Percentiles rank a stretch among this genome's conserved stretches.
Conservation (phyloP, 2,797 vertebrate species). For the Catamblyrhynchus diadema region DNA sequence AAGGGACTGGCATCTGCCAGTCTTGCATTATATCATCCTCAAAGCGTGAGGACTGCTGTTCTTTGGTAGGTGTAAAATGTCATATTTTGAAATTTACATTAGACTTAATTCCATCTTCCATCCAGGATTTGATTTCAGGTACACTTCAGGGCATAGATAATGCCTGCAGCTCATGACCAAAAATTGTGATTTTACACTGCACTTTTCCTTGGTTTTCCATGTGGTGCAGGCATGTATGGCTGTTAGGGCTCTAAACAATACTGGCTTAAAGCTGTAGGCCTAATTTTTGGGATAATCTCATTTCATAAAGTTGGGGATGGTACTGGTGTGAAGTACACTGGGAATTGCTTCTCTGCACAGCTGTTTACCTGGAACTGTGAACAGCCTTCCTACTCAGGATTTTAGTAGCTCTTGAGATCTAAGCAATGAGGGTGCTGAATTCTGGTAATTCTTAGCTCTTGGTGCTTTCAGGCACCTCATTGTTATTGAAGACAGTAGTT, state of each 20-base stretch:
- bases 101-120: background rate
- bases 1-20: background rate
- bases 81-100: background rate
- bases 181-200: background rate
- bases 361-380: background rate
- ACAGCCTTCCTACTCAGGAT: background rate
- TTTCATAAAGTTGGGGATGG: background rate
- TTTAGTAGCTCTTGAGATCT: background rate
- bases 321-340: rapidly evolving
- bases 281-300: background rate
- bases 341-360: background rate
- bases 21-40: background rate
- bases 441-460: background rate
- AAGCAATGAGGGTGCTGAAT: background rate
- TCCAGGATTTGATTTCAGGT: background rate
- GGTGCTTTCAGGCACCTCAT: background rate
- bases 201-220: background rate
- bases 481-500: background rate
- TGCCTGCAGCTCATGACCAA: background rate
- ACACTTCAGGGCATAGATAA: background rate
- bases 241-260: background rate
- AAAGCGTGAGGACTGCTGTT: background rate
- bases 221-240: background rate
- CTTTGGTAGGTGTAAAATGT: background rate
- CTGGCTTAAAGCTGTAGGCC: background rate